Evolutionary conservation across 2,797 vertebrate genomes (phyloP), one percentile per base, ranked within the genome.

Genomic region (Rhabdophis nuchalis): DNA sequence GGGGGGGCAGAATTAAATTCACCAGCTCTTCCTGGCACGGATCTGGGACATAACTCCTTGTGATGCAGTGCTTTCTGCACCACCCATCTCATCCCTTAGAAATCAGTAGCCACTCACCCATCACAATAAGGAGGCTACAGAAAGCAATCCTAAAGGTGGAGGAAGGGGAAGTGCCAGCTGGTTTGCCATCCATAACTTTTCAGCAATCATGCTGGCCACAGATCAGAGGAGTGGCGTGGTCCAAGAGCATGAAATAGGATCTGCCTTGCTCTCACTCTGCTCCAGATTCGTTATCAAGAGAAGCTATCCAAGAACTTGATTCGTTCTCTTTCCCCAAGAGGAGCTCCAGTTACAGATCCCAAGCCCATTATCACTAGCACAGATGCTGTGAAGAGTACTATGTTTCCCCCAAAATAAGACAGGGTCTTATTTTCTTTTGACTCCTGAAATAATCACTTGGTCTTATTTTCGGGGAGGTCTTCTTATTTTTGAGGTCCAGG

Each of bases 161-260:
- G n/a, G 1, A 4, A 32, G 36, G n/a, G 20, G 50, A 36, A 41
- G 2, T 27, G 85, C 58, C 50, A 41, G 85, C 13, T 16, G 4
- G 58, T 10, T 64, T 32, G 11, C 85, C 10, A 14, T 18, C 20
- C 12, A 4, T 86, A 23, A 58, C 50, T 85, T 52, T 87, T 68
- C 85, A 91, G 90, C 58, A 11, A 25, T 64, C 53, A 2, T 53
- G 32, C 90, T 23, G 50, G 58, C 58, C 90, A 54, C 72, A 41
- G 36, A 56, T 54, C 87, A 56, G 11, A 68, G 82, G 25, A 86
- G 58, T n/a, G 58, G 89, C 11, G 25, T n/a, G 36, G n/a, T 29
- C 50, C 20, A 14, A 54, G 36, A 25, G 64, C 29, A 86, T 89
- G 93, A 89, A 94, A 95, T 27, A 0, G 0, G 86, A 95, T 87